These are phyloP conservation scores for Cephus nigrinus DNA, from an alignment of 2,888 invertebrate species.

Conservation along the genomic window DNA sequence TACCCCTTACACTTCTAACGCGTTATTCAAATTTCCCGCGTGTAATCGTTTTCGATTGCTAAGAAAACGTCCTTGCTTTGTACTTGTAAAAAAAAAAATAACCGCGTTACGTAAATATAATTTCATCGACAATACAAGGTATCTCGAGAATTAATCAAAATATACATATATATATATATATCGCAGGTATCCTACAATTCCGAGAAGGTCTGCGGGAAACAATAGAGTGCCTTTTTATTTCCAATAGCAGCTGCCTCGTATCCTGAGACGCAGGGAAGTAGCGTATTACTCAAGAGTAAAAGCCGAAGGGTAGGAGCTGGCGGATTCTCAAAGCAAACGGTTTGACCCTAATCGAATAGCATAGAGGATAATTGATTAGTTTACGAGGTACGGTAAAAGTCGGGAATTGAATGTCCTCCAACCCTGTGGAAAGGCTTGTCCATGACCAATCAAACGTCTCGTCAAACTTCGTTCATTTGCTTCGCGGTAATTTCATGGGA, in stretches of 20 bases:
- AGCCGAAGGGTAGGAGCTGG: background rate
- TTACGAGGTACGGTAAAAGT: background rate
- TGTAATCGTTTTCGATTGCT: background rate
- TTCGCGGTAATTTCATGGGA: background rate
- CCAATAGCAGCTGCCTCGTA: background rate
- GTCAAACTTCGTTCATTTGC: background rate
- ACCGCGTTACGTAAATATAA: background rate
- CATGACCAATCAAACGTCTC: background rate
- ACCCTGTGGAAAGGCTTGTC: background rate
- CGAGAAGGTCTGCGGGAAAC: background rate
- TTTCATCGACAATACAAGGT: background rate
- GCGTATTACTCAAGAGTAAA: background rate
- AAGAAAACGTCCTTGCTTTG: background rate
- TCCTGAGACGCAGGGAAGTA: background rate
- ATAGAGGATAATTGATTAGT: background rate
- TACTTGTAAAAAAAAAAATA: background rate
- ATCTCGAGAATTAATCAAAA: background rate
- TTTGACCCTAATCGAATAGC: background rate
- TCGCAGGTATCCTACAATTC: background rate
- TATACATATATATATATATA: no score
- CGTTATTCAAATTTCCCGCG: background rate
- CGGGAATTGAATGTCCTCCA: background rate
- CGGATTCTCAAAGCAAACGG: background rate
- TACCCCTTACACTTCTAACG: background rate
- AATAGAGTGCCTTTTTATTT: background rate